Percentiles rank a stretch among this genome's conserved stretches.
These are phyloP conservation scores for Sphyrna mokarran DNA, from an alignment of 2,113 vertebrate genomes.

Conservation along the genomic window DNA sequence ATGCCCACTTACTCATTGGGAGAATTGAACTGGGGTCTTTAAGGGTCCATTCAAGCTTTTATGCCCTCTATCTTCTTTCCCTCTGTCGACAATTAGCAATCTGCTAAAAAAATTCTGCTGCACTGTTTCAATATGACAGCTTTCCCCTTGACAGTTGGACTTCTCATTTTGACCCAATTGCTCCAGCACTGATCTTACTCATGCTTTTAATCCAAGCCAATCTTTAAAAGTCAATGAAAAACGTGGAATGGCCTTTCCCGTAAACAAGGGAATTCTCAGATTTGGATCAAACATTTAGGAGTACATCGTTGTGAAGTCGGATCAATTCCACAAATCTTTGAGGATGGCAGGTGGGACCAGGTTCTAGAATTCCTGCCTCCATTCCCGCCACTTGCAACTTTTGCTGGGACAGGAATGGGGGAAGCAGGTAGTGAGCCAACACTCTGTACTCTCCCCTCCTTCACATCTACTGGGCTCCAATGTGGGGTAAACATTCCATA, in stretches of 20 bases:
- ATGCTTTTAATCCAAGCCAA: neutral
- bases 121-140: neutral
- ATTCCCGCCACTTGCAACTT: no score
- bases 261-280: neutral
- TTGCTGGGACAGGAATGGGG: no score
- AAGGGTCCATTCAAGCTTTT: neutral
- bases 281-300: neutral
- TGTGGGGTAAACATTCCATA: no score
- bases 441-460: no score
- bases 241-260: no score
- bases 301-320: no score
- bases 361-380: no score
- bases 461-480: no score
- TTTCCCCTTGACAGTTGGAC: neutral
- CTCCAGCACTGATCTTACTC: neutral
- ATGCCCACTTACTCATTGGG: neutral
- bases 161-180: neutral
- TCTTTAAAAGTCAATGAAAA: neutral
- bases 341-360: no score
- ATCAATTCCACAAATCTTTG: no score
- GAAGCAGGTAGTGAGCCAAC: no score
- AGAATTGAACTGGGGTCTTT: neutral
- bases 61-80: neutral
- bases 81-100: neutral
- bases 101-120: neutral